Evolutionary conservation across 2,888 invertebrate species (phyloP).

Genomic region (Lasioglossum malachurum): DNA sequence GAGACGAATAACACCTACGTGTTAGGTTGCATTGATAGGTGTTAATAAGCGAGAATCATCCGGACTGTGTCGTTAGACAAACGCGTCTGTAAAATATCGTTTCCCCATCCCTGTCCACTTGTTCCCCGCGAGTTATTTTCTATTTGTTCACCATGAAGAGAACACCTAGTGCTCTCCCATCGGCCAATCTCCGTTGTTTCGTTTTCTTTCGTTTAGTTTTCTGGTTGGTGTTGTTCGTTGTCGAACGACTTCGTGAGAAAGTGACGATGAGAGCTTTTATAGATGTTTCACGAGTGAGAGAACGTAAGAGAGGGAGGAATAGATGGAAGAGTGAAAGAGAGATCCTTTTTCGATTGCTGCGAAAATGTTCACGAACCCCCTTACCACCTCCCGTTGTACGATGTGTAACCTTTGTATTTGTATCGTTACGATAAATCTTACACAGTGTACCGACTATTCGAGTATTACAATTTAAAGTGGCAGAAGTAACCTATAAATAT

Average conservation of each 20-base stretch:
- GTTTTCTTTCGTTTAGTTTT: conserved; percentile 3
- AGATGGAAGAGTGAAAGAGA: not conserved
- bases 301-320: not conserved
- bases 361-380: conserved; percentile 44
- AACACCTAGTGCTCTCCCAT: conserved; percentile 27
- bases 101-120: not conserved
- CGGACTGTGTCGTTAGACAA: not conserved
- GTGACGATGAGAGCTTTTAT: conserved; percentile 28
- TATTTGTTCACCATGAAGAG: conserved; percentile 21
- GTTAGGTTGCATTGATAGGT: not conserved
- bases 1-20: not conserved
- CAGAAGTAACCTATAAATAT: conserved; percentile 82
- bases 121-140: not conserved
- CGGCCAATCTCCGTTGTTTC: conserved; percentile 24
- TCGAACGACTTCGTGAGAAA: conserved; percentile 35
- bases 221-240: conserved; percentile 28
- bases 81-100: conserved; percentile 21
- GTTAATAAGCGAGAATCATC: not conserved
- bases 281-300: conserved; percentile 46
- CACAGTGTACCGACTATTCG: conserved; percentile 77
- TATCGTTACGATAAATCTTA: conserved; percentile 80
- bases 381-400: conserved; percentile 61
- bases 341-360: conserved; percentile 5
- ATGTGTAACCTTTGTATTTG: conserved; percentile 81
- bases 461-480: conserved; percentile 78